Percentiles rank a stretch among this genome's conserved stretches.
phyloP scores from a whole-genome alignment of 2,888 invertebrate genomes.

The Theretra japonica region DNA sequence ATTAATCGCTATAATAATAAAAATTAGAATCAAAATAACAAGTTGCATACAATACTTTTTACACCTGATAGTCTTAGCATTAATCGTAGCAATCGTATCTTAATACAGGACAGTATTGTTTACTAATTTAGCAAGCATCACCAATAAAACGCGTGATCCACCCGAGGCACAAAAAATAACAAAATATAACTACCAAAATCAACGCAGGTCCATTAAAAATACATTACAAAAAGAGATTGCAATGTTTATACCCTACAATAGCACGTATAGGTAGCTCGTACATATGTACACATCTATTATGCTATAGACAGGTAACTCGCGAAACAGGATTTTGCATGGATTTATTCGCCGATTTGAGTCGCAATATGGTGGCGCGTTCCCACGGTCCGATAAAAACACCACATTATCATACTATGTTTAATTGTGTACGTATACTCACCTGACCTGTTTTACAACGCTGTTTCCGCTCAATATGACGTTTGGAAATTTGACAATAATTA shows the following conservation, averaged over 20 bases:
- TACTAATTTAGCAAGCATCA: no score
- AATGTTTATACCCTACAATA: constrained; percentile 17
- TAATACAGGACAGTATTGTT: no score
- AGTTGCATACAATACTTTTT: no score
- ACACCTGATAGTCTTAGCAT: no score
- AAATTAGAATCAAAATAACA: no score
- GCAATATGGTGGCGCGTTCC: constrained; percentile 45
- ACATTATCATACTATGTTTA: constrained; percentile 46
- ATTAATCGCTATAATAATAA: no score
- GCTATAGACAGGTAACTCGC: constrained; percentile 30
- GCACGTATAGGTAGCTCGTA: constrained; percentile 1
- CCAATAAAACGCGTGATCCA: no score
- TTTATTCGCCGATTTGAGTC: constrained; percentile 47
- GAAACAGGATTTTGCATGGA: constrained; percentile 56
- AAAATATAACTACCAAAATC: background rate
- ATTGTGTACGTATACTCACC: constrained; percentile 48
- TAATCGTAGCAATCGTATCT: no score
- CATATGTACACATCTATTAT: constrained; percentile 23
- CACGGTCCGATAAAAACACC: constrained; percentile 48
- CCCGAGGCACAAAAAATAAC: background rate
- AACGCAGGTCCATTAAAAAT: constrained; percentile 3
- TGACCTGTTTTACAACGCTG: constrained; percentile 40
- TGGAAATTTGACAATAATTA: constrained; percentile 29
- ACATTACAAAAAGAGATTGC: background rate
- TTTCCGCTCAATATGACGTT: constrained; percentile 26